phyloP scores from a whole-genome alignment of 1,140 invertebrate genomes.

The Scaptomyza graminum region DNA sequence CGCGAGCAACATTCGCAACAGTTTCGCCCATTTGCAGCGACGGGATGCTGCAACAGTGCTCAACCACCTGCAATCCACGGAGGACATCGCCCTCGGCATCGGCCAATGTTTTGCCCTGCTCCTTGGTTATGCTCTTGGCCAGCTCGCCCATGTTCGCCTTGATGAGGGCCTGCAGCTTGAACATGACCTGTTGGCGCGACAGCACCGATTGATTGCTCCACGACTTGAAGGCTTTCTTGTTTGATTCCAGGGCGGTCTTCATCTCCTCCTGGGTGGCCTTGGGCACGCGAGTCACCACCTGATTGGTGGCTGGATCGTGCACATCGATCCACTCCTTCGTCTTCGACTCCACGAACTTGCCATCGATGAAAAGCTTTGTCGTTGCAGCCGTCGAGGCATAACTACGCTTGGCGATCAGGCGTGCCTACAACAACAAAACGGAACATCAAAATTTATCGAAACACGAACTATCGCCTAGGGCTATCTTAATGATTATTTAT shows the following conservation, averaged over 20 bases:
- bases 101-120: constrained; percentile 98
- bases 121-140: constrained; percentile 95
- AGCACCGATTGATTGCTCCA: constrained; percentile 98
- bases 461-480: not conserved
- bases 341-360: constrained; percentile 97
- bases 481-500: not conserved
- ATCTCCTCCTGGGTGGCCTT: constrained; percentile 96
- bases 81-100: constrained; percentile 99
- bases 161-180: constrained; percentile 89
- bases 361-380: constrained; percentile 97
- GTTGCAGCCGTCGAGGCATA: constrained; percentile 85
- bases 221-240: constrained; percentile 89
- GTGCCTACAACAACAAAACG: constrained; percentile 45
- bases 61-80: constrained; percentile 98
- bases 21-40: constrained; percentile 96
- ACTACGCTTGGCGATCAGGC: constrained; percentile 57
- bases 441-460: not conserved
- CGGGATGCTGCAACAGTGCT: constrained; percentile 97
- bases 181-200: constrained; percentile 97
- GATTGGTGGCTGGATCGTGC: constrained; percentile 96
- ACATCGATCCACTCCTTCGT: constrained; percentile 96
- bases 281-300: constrained; percentile 93
- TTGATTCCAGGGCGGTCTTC: constrained; percentile 93
- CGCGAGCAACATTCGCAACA: constrained; percentile 94
- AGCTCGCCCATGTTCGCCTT: constrained; percentile 91